phyloP scores from a whole-genome alignment of 2,888 invertebrate genomes.

The Agrochola litura region DNA sequence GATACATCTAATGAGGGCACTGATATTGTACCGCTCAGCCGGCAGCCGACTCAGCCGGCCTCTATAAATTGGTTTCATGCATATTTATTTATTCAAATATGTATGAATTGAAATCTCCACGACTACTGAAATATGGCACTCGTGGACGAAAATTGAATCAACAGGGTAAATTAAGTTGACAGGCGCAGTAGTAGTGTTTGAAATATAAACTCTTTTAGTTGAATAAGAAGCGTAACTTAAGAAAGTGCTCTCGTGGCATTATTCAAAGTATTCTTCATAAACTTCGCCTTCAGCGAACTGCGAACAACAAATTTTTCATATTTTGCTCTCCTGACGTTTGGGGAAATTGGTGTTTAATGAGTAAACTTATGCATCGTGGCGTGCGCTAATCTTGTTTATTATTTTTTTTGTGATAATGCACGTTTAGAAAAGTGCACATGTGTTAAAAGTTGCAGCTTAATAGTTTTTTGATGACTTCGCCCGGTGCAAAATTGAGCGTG shows the following conservation, averaged over 20 bases:
- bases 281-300: slow-evolving; percentile 69
- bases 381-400: slow-evolving; percentile 69
- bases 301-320: slow-evolving; percentile 75
- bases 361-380: slow-evolving; percentile 77
- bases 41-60: slow-evolving; percentile 79
- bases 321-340: slow-evolving; percentile 76
- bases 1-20: slow-evolving; percentile 86
- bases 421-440: slow-evolving; percentile 72
- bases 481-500: slow-evolving; percentile 69
- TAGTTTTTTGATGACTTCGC: slow-evolving; percentile 79
- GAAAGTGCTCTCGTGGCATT: slow-evolving; percentile 69
- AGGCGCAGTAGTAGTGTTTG: slow-evolving; percentile 70
- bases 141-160: slow-evolving; percentile 86
- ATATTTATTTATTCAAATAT: slow-evolving; percentile 91
- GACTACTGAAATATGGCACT: slow-evolving; percentile 88
- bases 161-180: slow-evolving; percentile 84
- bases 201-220: slow-evolving; percentile 70
- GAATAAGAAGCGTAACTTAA: slow-evolving; percentile 67
- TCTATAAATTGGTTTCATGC: slow-evolving; percentile 90
- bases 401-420: slow-evolving; percentile 65
- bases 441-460: slow-evolving; percentile 74
- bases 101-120: slow-evolving; percentile 90
- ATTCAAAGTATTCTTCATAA: slow-evolving; percentile 75
- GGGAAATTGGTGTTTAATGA: slow-evolving; percentile 80
- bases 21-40: slow-evolving; percentile 84